Conservation (phyloP, 2,113 vertebrate species). For the Rafetus swinhoei region DNA sequence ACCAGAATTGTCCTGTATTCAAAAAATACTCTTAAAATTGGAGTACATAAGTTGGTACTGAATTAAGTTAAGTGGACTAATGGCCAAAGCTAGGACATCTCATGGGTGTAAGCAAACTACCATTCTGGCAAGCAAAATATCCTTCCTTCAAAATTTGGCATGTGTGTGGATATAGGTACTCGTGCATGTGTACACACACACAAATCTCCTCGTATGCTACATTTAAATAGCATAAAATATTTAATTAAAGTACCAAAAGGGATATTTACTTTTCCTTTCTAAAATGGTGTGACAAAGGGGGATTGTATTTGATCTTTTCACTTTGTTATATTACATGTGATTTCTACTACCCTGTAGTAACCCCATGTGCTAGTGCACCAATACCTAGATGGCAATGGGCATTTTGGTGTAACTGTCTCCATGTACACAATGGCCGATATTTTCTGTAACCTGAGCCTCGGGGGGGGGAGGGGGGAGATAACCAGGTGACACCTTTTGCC, state of each 20-base stretch:
- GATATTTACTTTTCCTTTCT: background rate
- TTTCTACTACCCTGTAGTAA: too few species aligned
- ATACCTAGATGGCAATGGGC: too few species aligned
- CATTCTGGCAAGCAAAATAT: background rate
- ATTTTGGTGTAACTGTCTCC: too few species aligned
- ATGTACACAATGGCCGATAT: too few species aligned
- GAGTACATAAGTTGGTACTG: background rate
- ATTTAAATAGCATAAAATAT: background rate
- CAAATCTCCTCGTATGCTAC: background rate
- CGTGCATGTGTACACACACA: background rate
- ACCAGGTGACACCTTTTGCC: too few species aligned
- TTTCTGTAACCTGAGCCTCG: too few species aligned
- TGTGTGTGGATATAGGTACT: background rate
- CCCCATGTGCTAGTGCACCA: too few species aligned
- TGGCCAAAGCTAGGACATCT: background rate
- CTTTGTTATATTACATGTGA: too few species aligned
- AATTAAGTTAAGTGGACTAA: background rate
- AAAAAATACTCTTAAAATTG: rapidly evolving
- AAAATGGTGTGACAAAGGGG: background rate
- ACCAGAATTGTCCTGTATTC: background rate
- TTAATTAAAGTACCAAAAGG: background rate
- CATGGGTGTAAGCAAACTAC: background rate
- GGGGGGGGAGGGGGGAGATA: too few species aligned
- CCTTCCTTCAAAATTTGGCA: background rate
- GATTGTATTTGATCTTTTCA: too few species aligned